phyloP scores from a whole-genome alignment of 1,140 invertebrate species.

The Drosophila pseudoobscura region DNA sequence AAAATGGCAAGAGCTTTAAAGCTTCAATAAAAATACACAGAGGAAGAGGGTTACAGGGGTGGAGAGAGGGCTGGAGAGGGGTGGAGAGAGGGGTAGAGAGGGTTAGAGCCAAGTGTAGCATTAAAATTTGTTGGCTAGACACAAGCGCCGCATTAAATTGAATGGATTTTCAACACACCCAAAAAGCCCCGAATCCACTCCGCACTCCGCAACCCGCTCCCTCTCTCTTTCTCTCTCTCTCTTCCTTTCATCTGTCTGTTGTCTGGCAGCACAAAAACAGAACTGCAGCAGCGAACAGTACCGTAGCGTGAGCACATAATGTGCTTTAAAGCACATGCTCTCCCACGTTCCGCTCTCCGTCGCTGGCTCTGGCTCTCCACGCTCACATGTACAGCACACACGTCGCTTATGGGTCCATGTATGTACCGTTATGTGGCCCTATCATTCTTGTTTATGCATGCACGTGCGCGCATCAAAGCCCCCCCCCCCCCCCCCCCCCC shows the following conservation, averaged over 20 bases:
- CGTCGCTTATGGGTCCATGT: conserved; percentile 2
- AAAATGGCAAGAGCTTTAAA: conserved; percentile 37
- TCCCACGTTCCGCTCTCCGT: not conserved
- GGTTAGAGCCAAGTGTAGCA: conserved; percentile 22
- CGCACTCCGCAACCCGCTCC: not conserved
- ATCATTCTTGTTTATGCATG: conserved; percentile 65
- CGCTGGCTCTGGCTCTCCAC: too few species aligned
- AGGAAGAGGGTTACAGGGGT: too few species aligned
- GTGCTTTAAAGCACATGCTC: conserved; percentile 15
- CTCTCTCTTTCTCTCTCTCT: not conserved
- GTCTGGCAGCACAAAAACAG: conserved; percentile 60
- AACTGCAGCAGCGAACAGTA: conserved; percentile 21
- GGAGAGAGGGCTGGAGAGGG: not conserved
- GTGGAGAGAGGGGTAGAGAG: conserved; percentile 13
- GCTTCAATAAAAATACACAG: conserved; percentile 22
- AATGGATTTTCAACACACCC: conserved; percentile 47
- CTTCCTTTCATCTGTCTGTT: conserved; percentile 1
- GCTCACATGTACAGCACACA: too few species aligned
- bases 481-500: too few species aligned
- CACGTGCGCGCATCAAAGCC: conserved; percentile 65
- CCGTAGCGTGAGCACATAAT: conserved; percentile 17
- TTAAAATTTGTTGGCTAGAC: conserved; percentile 72
- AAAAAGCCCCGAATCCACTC: conserved; percentile 19
- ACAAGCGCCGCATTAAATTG: conserved; percentile 73
- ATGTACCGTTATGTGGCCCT: conserved; percentile 46